These are phyloP conservation scores for Lithophane semibrunnea DNA, from an alignment of 2,888 invertebrate species.

Conservation along the genomic window DNA sequence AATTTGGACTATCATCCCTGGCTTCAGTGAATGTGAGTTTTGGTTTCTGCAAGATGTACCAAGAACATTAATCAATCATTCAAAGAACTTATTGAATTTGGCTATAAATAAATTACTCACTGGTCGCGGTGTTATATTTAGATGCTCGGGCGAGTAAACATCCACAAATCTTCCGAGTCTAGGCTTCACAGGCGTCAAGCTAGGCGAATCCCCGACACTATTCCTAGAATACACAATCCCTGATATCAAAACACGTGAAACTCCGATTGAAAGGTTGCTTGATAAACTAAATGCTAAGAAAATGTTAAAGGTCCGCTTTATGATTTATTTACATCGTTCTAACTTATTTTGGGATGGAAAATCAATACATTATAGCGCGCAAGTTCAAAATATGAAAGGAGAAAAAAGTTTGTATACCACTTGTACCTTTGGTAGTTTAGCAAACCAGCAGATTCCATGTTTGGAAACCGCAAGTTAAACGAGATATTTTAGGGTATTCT, in stretches of 20 bases:
- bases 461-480: constrained; percentile 17
- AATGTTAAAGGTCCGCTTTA: constrained; percentile 79
- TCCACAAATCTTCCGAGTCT: constrained; percentile 85
- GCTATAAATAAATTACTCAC: constrained; percentile 76
- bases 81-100: constrained; percentile 20
- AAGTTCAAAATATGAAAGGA: constrained; percentile 81
- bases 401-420: constrained; percentile 50
- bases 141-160: constrained; percentile 88
- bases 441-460: constrained; percentile 76
- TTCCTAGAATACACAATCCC: constrained; percentile 72
- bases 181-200: constrained; percentile 81
- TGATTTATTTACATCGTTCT: constrained; percentile 90
- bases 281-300: constrained; percentile 71
- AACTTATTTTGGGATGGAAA: constrained; percentile 88
- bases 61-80: constrained; percentile 20
- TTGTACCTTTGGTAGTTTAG: constrained; percentile 77
- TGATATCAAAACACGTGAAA: constrained; percentile 54
- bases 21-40: constrained; percentile 71
- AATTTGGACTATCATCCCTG: constrained; percentile 79
- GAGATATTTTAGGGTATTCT: constrained; percentile 19
- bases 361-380: constrained; percentile 89
- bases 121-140: constrained; percentile 85
- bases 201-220: constrained; percentile 73
- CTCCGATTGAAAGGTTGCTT: constrained; percentile 42
- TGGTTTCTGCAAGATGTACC: constrained; percentile 73